Base-by-base conservation (phyloP, 2,888 invertebrate species). In the Xanthostigma xanthostigma region DNA sequence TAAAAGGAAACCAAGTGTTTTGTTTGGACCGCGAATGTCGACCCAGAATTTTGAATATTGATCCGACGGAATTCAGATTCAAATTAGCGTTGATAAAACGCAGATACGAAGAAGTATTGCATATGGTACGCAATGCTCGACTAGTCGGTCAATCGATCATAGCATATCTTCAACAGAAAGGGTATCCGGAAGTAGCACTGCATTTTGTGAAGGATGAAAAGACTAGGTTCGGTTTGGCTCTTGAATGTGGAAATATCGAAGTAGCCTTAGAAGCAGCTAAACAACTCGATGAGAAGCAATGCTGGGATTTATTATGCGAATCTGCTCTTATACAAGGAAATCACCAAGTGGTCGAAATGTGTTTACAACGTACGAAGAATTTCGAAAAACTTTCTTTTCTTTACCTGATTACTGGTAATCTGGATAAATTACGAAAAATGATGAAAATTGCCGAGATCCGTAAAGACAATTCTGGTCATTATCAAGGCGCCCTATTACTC, bases 141-240 rank as follows among this genome's bases (percentile, higher is more conserved):
- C 74, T 99, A 1, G 95, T 99, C 10, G 98, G 98, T 0, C 98
- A 99, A 71, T 94, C 96, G 49, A 98, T 98, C 60, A 99, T 98
- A 60, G 92, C 97, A 0, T 98, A 98, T 63, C 71, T 98, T 50
- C 97, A 99, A 67, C 94, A 96, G 68, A 99, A 98, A 70, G 96
- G 97, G 2, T 98, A 97, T 64, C 97, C 98, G 0, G 97, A 98
- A 69, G 95, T 98, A 9, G 98, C 98, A 0, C 73, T 98, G 5
- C 97, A 98, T 68, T 98, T 98, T 69, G 98, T 98, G 2, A 97
- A 98, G 66, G 97, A 98, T 64, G 91, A 97, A 54, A 95, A 95
- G 64, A 99, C 97, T 0, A 76, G 95, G 14, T 90, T 99, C 61
- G 86, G 93, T 0, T 69, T 99, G 49, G 97, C 98, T 0, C 68